Evolutionary conservation across 2,888 invertebrate genomes (phyloP), one percentile per base, ranked within the genome.

Genomic region (Spodoptera picta): DNA sequence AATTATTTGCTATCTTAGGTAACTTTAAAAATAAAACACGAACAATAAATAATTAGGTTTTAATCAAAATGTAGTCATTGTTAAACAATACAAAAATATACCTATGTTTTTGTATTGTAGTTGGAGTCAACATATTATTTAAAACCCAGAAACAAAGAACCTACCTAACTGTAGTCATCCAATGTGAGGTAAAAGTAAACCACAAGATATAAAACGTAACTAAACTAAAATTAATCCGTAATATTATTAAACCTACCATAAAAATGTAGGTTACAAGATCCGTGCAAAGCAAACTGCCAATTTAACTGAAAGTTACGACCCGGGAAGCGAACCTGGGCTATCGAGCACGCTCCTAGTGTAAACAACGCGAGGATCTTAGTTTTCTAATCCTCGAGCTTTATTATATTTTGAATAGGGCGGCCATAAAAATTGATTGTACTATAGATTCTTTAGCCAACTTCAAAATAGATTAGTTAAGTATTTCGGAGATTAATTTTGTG

Each of bases 281-380:
- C 62, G 68, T 55, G 66, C 64, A 68, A 69, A 65, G 57, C 65
- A 72, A 78, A 80, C 68, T 65, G 75, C 74, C 80, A 69, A 62
- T 77, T 80, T 72, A 73, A 68, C 75, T 66, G 68, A 81, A 87
- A 91, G 83, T 92, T 90, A 92, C 85, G 90, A 91, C 73, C 73
- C 87, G 87, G 91, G 92, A 92, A 91, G 83, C 75, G 81, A 89
- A 90, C 89, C 87, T 83, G 83, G 67, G 72, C 84, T 81, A 86
- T 88, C 81, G 79, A 82, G 87, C 91, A 90, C 90, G 89, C 83
- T 75, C 82, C 75, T 58, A 73, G 64, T 76, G 76, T 87, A 85
- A 86, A 87, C 82, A 80, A 77, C 66, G 71, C 68, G 53, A 58
- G 47, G 60, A 48, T 73, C 51, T 61, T 55, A 77, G 55, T 41